phyloP scores from a whole-genome alignment of 2,113 vertebrate species.

The Urocolius indicus region DNA sequence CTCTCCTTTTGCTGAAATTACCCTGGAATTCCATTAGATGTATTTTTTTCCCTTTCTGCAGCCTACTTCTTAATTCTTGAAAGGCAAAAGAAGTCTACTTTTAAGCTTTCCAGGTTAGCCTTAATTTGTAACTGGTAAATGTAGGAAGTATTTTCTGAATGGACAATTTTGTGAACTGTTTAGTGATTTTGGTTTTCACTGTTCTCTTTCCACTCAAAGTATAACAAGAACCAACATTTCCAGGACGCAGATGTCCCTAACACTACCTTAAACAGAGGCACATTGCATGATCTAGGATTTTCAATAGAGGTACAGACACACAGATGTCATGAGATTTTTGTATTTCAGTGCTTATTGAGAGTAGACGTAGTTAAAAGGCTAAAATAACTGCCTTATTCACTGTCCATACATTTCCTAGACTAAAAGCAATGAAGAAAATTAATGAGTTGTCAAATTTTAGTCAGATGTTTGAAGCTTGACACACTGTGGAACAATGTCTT shows the following conservation, averaged over 20 bases:
- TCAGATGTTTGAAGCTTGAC: background rate
- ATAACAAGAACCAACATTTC: background rate
- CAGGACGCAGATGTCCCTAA: background rate
- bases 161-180: background rate
- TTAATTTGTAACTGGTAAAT: background rate
- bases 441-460: background rate
- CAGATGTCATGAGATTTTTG: background rate
- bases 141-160: background rate
- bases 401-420: background rate
- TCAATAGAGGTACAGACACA: background rate
- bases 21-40: background rate
- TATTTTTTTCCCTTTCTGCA: background rate
- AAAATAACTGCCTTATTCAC: background rate
- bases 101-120: background rate
- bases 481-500: fast-evolving
- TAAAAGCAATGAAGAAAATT: background rate
- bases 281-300: background rate
- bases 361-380: background rate
- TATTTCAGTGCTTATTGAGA: background rate
- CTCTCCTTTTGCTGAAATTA: background rate
- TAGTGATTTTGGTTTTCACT: background rate
- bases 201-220: background rate
- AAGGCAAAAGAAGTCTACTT: background rate
- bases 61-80: background rate
- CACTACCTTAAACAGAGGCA: background rate